phyloP scores from a whole-genome alignment of 2,113 vertebrate genomes.

The Turnix velox region DNA sequence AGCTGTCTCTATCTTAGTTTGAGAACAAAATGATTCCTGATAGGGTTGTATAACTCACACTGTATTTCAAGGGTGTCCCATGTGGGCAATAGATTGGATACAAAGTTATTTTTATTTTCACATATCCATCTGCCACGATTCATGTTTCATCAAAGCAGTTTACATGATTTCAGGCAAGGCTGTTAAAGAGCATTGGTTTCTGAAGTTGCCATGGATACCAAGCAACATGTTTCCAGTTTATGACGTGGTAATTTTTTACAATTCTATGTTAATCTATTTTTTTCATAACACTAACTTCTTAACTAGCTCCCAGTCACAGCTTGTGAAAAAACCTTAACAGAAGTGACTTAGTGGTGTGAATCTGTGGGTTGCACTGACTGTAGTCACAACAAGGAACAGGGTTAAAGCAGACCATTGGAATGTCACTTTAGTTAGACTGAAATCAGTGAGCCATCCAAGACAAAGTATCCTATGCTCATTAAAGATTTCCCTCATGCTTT shows the following conservation, averaged over 20 bases:
- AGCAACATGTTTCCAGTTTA: background rate
- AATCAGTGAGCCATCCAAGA: background rate
- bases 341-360: background rate
- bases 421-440: background rate
- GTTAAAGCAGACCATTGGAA: background rate
- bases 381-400: background rate
- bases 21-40: conserved; percentile 7
- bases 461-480: background rate
- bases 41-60: conserved; percentile 3
- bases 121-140: conserved; percentile 58
- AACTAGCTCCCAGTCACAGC: background rate
- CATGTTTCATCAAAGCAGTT: conserved; percentile 64
- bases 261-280: background rate
- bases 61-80: conserved; percentile 35
- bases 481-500: background rate
- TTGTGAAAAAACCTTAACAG: background rate
- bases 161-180: conserved; percentile 42
- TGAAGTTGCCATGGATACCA: conserved; percentile 41
- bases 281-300: background rate
- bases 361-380: accelerated
- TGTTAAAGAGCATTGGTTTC: conserved; percentile 61
- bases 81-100: conserved; percentile 43
- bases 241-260: conserved; percentile 23
- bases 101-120: conserved; percentile 57
- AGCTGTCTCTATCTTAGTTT: background rate